Conservation (phyloP, 2,888 invertebrate genomes). For the Nomada hirtipes region DNA sequence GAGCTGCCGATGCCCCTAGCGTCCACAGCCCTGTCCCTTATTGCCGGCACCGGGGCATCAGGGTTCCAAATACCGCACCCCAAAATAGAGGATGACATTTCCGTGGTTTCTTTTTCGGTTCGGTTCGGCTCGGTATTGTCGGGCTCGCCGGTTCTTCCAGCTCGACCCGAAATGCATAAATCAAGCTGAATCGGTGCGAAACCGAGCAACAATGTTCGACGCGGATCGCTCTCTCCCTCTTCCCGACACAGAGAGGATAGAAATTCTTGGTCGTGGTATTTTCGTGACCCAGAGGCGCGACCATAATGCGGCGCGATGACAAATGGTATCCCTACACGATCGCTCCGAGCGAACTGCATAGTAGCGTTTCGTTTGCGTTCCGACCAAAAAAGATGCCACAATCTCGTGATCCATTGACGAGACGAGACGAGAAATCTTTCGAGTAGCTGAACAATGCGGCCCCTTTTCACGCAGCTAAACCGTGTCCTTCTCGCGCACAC, state of each 20-base stretch:
- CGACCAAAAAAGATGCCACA: constrained; percentile 35
- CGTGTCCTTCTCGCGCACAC: constrained; percentile 33
- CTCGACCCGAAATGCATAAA: constrained; percentile 81
- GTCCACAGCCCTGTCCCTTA: constrained; percentile 62
- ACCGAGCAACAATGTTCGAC: constrained; percentile 79
- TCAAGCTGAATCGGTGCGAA: constrained; percentile 76
- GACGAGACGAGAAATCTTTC: constrained; percentile 68
- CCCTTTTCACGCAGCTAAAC: constrained; percentile 58
- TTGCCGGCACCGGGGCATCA: constrained; percentile 35
- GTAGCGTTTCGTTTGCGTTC: constrained; percentile 48
- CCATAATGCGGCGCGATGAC: constrained; percentile 83
- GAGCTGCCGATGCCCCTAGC: constrained; percentile 33
- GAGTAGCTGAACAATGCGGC: constrained; percentile 58
- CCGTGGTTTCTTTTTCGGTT: constrained; percentile 71
- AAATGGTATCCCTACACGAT: constrained; percentile 75
- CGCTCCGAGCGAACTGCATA: constrained; percentile 54
- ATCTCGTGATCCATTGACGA: constrained; percentile 50
- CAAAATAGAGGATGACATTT: constrained; percentile 74
- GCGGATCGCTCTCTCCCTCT: constrained; percentile 28
- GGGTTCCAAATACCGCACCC: constrained; percentile 62
- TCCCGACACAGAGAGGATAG: constrained; percentile 16
- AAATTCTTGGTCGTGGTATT: constrained; percentile 70
- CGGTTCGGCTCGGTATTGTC: constrained; percentile 70
- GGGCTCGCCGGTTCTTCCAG: constrained; percentile 43
- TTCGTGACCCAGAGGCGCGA: constrained; percentile 80